Evolutionary conservation across 2,797 vertebrate genomes (phyloP), one percentile per base, ranked within the genome.

Genomic region (Erpetoichthys calabaricus): DNA sequence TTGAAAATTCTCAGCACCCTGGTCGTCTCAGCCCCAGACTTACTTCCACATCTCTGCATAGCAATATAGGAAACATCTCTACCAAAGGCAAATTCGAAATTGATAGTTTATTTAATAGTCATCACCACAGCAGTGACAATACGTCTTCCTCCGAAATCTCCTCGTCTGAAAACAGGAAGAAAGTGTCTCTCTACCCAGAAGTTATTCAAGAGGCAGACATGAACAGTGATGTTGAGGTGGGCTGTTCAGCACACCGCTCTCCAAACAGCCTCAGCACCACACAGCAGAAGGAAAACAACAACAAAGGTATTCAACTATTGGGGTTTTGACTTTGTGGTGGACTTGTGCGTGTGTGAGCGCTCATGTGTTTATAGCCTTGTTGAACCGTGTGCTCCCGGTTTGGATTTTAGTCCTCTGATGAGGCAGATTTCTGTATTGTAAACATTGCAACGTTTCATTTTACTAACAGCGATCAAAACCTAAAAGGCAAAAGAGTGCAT

Each of bases 211-310:
- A 99, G 78, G 90, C 92, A 63, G 95, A 99, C 57, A 97, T 99
- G 77, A 97, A 86, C 81, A 97, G 94, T 73, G 94, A 99, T 81
- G 94, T 98, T 81, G 95, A 99, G 77, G 95, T 98, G 82, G 95
- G 95, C 53, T 97, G 94, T 77, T 88, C 94, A 1, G 73, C 90
- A 62, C 90, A 97, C 62, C 93, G 94, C 67, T 99, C 95, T 62
- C 95, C 94, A 6, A 65, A 78, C 65, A 72, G 80, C 73, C 74
- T 85, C 54, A 70, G 80, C 63, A 67, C 83, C 67, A 89, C 89
- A 67, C 91, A 90, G 71, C 92, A 97, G 73, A 98, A 99, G 84
- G 95, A 99, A 73, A 97, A 91, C 85, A 91, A 79, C 63, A 83
- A 81, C 84, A 99, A 97, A 94, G 94, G 95, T 97, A 87, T 58